A percentile compares a stretch with the other conserved stretches of the same genome.
Evolutionary conservation across 1,140 invertebrate genomes (phyloP).

Genomic region (Ceratina japonica): DNA sequence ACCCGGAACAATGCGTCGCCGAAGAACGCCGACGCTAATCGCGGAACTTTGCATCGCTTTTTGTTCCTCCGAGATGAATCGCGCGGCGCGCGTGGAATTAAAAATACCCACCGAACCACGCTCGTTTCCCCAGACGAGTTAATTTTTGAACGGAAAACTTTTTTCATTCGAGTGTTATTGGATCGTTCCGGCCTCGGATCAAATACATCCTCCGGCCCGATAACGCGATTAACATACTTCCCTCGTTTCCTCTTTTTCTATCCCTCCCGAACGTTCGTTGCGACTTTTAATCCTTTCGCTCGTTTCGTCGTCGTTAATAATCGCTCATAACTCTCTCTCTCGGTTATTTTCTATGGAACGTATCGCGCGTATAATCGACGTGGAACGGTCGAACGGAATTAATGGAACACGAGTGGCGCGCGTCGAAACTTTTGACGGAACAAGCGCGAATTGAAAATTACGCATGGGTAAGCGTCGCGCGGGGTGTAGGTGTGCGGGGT

Average conservation of each 20-base stretch:
- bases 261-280: not conserved
- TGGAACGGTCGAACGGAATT: not conserved
- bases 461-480: not conserved
- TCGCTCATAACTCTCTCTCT: too few species aligned
- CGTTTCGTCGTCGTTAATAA: too few species aligned
- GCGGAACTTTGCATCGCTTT: not conserved
- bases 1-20: not conserved
- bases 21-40: not conserved
- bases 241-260: too few species aligned
- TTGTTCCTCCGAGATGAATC: not conserved
- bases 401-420: not conserved
- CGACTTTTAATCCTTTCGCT: not conserved
- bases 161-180: slow-evolving; percentile 5
- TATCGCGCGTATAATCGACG: slow-evolving; percentile 1
- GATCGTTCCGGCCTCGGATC: not conserved
- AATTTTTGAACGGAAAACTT: not conserved
- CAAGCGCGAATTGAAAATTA: slow-evolving; percentile 22
- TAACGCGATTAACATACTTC: not conserved
- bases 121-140: too few species aligned
- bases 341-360: not conserved
- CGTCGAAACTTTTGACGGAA: slow-evolving; percentile 2
- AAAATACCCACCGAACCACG: not conserved
- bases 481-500: too few species aligned
- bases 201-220: not conserved
- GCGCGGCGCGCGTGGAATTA: too few species aligned